phyloP scores from a whole-genome alignment of 2,888 invertebrate species.

The Litoditis marina region DNA sequence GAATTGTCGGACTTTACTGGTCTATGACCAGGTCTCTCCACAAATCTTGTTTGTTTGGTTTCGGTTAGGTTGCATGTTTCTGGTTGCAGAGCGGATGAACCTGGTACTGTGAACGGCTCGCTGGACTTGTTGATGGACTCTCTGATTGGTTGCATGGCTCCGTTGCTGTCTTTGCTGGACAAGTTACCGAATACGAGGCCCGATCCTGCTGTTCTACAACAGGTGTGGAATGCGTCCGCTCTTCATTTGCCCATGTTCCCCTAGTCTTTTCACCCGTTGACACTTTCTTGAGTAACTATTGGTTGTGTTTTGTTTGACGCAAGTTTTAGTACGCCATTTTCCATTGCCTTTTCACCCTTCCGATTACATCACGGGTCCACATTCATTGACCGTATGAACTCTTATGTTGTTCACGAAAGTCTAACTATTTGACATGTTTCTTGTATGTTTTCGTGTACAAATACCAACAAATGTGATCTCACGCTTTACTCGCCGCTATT shows the following conservation, averaged over 20 bases:
- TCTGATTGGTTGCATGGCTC: slow-evolving; percentile 47
- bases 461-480: too few species aligned
- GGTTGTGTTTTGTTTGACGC: neutral
- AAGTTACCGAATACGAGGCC: slow-evolving; percentile 36
- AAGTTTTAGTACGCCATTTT: neutral
- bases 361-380: neutral
- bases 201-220: slow-evolving; percentile 24
- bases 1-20: too few species aligned
- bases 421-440: too few species aligned
- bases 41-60: too few species aligned
- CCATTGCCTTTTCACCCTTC: neutral
- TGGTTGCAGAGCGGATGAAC: slow-evolving; percentile 48
- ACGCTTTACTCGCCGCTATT: too few species aligned
- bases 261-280: slow-evolving; percentile 6
- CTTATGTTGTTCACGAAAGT: too few species aligned
- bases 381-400: too few species aligned
- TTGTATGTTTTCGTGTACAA: too few species aligned
- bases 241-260: slow-evolving; percentile 53
- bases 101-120: slow-evolving; percentile 50
- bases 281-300: neutral
- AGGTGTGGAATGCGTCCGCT: slow-evolving; percentile 46
- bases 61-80: too few species aligned
- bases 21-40: too few species aligned
- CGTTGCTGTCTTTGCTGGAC: slow-evolving; percentile 39
- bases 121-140: slow-evolving; percentile 57